Conservation (phyloP, 2,113 vertebrate species). For the Gopherus evgoodei region DNA sequence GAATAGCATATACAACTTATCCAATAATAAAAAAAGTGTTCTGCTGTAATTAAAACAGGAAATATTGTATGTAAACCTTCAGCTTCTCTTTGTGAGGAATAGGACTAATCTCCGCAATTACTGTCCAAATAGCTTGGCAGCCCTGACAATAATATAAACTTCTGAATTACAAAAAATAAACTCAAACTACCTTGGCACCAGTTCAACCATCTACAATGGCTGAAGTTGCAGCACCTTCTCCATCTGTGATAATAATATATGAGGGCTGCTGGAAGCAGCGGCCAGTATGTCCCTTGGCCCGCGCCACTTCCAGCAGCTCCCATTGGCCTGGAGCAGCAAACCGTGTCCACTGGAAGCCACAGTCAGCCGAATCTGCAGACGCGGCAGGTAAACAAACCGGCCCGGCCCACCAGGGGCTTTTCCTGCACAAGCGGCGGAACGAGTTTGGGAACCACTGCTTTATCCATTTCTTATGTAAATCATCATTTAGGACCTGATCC, state of each 20-base stretch:
- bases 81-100: constrained; percentile 4
- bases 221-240: neutral
- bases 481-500: neutral
- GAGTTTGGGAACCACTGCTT: neutral
- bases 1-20: rapidly evolving
- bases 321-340: no score
- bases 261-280: no score
- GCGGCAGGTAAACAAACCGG: no score
- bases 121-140: neutral
- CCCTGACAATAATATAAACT: neutral
- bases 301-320: no score
- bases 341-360: no score
- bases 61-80: neutral
- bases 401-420: no score
- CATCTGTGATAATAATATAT: neutral
- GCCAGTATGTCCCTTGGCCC: no score
- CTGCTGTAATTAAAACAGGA: neutral
- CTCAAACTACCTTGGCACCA: neutral
- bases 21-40: neutral
- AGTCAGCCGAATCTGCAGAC: no score
- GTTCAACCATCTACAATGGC: neutral
- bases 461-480: neutral
- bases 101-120: neutral
- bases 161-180: neutral
- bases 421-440: no score